Percentiles rank a stretch among this genome's conserved stretches.
Conservation (phyloP, 2,113 vertebrate species). For the human region DNA sequence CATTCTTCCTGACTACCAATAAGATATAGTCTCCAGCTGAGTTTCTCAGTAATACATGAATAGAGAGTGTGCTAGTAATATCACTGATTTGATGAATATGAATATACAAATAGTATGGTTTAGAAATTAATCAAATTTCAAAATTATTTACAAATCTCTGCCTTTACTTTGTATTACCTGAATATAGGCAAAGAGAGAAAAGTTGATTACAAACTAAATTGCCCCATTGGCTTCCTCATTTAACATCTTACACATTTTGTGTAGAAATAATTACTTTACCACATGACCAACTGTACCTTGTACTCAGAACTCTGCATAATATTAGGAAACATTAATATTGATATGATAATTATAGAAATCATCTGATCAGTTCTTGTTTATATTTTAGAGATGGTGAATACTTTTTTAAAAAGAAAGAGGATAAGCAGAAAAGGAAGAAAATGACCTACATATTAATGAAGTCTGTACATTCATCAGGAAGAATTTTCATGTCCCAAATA, state of each 20-base stretch:
- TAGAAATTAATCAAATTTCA: constrained; percentile 36
- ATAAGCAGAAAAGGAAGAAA: background rate
- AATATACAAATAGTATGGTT: background rate
- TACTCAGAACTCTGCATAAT: background rate
- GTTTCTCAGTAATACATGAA: background rate
- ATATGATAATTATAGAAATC: constrained; percentile 23
- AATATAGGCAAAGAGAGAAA: background rate
- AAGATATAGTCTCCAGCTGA: background rate
- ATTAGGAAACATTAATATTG: background rate
- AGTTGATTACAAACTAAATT: background rate
- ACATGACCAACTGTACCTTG: background rate
- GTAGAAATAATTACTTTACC: background rate
- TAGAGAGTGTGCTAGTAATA: background rate
- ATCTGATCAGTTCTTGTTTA: background rate
- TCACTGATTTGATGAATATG: background rate
- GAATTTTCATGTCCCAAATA: background rate
- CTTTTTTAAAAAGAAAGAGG: background rate
- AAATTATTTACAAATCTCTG: background rate
- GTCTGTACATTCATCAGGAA: background rate
- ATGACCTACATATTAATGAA: background rate
- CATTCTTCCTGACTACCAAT: background rate
- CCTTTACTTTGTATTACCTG: background rate
- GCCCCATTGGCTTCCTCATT: background rate
- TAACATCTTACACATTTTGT: background rate
- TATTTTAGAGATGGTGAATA: constrained; percentile 30